A percentile compares a stretch with the other conserved stretches of the same genome.
phyloP scores from a whole-genome alignment of 2,113 vertebrate genomes.

The Microcebus jonahi region DNA sequence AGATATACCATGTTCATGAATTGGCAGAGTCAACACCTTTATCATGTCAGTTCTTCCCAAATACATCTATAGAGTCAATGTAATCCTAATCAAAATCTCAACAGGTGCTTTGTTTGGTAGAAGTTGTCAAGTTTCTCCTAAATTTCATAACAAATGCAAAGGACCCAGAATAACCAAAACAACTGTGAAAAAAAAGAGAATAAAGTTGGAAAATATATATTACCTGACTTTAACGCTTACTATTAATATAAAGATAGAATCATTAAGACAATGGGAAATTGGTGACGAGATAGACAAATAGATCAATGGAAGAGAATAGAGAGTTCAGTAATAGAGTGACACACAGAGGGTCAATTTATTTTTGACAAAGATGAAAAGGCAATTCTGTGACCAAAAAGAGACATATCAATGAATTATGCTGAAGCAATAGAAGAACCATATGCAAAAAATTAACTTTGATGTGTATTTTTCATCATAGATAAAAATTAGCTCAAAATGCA shows the following conservation, averaged over 20 bases:
- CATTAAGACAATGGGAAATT: neutral
- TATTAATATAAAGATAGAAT: neutral
- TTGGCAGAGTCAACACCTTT: neutral
- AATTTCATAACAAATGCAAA: slow-evolving; percentile 15
- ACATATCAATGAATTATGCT: neutral
- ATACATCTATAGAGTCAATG: neutral
- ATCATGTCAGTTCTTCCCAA: neutral
- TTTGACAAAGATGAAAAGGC: neutral
- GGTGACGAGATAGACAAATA: neutral
- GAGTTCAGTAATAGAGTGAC: neutral
- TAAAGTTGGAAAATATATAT: neutral
- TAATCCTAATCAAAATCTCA: neutral
- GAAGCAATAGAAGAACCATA: neutral
- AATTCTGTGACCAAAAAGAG: slow-evolving; percentile 2
- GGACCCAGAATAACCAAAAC: neutral
- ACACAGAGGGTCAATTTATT: neutral
- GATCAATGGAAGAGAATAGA: neutral
- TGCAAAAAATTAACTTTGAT: neutral
- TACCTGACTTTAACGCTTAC: neutral
- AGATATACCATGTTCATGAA: neutral
- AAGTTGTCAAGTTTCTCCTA: neutral
- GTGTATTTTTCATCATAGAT: neutral
- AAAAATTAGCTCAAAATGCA: slow-evolving; percentile 38
- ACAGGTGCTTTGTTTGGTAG: neutral
- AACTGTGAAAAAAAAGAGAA: neutral